Base-by-base conservation (phyloP, 2,113 vertebrate species). In the Mystacornis crossleyi region DNA sequence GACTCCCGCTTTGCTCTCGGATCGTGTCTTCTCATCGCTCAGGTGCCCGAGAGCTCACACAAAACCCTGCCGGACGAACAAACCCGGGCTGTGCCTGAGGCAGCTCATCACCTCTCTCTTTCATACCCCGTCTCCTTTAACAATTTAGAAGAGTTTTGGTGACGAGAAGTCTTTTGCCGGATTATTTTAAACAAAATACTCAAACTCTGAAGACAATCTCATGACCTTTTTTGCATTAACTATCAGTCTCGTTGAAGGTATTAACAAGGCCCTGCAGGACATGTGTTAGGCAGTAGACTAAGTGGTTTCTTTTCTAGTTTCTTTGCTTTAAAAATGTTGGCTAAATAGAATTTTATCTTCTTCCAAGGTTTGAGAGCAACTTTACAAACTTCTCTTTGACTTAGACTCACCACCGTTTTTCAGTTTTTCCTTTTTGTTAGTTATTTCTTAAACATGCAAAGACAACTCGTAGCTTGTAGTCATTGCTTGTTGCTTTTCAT, bases 401-500 rank as follows among this genome's bases (percentile, higher is more conserved):
- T 66, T 57, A 34, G 12, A 33, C 14, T 71, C 33, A 13, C 2
- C 6, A 5, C 1, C 29, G 5, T 20, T 21, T 65, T 82, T 54
- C 28, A 15, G 18, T 40, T 58, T 21, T 31, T 77, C 12, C 12
- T 73, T 83, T 86, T 18, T 12, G 24, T 61, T 61, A 53, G 29
- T 51, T 69, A 29, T 83, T 83, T 74, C 28, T 31, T 36, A 50
- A 16, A 29, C 14, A 5, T 31, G 18, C 51, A 34, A 40, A 42
- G 8, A 12, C 0, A 7, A 48, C n/a, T 51, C 0, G 0, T 6
- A 33, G n/a, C 8, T 33, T 25, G 34, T 47, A 33, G 33, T 38
- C 45, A 23, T 15, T 83, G 24, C 47, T 61, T 81, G 17, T 33
- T 71, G 5, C 23, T 67, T 83, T 42, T 65, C 15, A 2, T 40